Evolutionary conservation across 2,888 invertebrate species (phyloP).

Genomic region (Erebia ligea): DNA sequence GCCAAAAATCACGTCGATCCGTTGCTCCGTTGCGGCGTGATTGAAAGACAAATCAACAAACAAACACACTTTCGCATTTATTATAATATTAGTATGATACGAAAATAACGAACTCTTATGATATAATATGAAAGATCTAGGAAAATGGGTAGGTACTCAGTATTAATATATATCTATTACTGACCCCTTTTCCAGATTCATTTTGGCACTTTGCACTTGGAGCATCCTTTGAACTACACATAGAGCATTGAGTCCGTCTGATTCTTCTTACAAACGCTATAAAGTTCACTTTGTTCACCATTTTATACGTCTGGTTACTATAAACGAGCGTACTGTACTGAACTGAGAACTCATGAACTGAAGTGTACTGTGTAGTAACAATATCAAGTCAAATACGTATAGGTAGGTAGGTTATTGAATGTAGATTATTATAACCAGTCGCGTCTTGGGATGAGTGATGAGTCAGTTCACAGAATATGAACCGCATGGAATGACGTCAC

Average conservation of each 20-base stretch:
- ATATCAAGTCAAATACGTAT: constrained; percentile 56
- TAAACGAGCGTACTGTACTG: constrained; percentile 50
- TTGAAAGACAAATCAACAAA: too few species aligned
- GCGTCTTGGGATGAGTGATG: constrained; percentile 50
- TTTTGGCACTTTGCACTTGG: constrained; percentile 45
- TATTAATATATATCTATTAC: constrained; percentile 31
- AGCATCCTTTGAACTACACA: constrained; percentile 53
- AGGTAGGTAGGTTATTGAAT: constrained; percentile 50
- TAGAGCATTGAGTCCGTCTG: constrained; percentile 35
- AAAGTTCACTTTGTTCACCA: constrained; percentile 41
- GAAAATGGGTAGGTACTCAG: neutral
- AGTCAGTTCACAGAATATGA: constrained; percentile 45
- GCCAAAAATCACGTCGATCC: too few species aligned
- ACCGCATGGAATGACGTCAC: constrained; percentile 46
- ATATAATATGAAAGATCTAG: neutral
- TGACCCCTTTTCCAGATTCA: constrained; percentile 45
- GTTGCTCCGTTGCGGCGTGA: too few species aligned
- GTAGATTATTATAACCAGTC: constrained; percentile 53
- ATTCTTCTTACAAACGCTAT: constrained; percentile 37
- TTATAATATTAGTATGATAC: too few species aligned
- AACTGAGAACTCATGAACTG: too few species aligned
- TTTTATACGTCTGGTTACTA: constrained; percentile 48
- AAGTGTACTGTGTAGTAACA: constrained; percentile 47
- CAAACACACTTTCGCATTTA: too few species aligned
- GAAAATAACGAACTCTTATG: too few species aligned